A percentile compares a stretch with the other conserved stretches of the same genome.
Evolutionary conservation across 1,140 invertebrate species (phyloP).

Genomic region (Drusus annulatus): DNA sequence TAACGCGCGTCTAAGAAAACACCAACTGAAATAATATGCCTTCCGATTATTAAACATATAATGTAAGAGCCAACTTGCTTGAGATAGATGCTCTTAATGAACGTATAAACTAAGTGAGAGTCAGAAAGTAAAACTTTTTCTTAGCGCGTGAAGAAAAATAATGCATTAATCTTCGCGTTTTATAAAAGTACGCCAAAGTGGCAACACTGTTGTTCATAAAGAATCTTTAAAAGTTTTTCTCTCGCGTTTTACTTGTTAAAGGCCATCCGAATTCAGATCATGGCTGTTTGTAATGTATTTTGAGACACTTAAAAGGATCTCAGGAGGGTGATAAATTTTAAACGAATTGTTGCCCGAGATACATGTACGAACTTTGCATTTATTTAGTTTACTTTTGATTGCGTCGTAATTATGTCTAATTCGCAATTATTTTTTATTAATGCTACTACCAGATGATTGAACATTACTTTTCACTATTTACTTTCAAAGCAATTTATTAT

Average conservation of each 20-base stretch:
- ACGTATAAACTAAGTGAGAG: too few species aligned
- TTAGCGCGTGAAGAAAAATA: neutral
- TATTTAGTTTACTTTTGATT: slow-evolving; percentile 26
- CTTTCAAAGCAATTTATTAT: slow-evolving; percentile 1
- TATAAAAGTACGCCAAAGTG: slow-evolving; percentile 13
- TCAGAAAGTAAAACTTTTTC: too few species aligned
- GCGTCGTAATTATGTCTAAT: neutral
- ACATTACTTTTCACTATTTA: neutral
- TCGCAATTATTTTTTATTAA: neutral
- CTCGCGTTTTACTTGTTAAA: slow-evolving; percentile 15
- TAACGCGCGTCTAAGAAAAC: too few species aligned
- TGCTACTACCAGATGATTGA: neutral
- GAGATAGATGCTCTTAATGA: too few species aligned
- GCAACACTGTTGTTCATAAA: slow-evolving; percentile 39
- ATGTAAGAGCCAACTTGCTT: too few species aligned
- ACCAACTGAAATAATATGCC: too few species aligned
- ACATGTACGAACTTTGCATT: slow-evolving; percentile 4
- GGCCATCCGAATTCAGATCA: slow-evolving; percentile 16
- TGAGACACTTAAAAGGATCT: slow-evolving; percentile 23
- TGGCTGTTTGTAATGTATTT: slow-evolving; percentile 30
- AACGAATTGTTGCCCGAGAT: slow-evolving; percentile 21
- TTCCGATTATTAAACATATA: too few species aligned
- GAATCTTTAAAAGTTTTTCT: slow-evolving; percentile 23
- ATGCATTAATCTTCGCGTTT: slow-evolving; percentile 30
- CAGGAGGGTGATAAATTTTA: slow-evolving; percentile 28